A percentile compares a stretch with the other conserved stretches of the same genome.
Conservation (phyloP, 2,888 invertebrate species). For the Apamea epomidion region DNA sequence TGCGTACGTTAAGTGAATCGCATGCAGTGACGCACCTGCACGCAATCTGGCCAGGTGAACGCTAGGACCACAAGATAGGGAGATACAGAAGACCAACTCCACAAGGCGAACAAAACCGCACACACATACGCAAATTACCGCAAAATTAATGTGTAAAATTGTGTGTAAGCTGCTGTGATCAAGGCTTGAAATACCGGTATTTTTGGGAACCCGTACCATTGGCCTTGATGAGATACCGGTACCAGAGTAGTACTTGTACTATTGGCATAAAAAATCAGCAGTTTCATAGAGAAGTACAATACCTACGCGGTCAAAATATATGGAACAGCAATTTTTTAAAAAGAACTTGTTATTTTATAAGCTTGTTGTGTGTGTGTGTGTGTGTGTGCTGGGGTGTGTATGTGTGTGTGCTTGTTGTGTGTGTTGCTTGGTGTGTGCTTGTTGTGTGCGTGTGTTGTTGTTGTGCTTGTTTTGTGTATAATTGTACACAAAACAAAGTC, state of each 20-base stretch:
- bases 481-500: neutral
- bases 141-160: neutral
- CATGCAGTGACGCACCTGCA: slow-evolving; percentile 64
- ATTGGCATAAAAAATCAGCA: neutral
- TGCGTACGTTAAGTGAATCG: slow-evolving; percentile 51
- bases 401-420: too few species aligned
- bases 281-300: neutral
- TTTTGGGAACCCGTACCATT: too few species aligned
- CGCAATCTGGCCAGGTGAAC: slow-evolving; percentile 65
- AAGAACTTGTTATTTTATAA: neutral
- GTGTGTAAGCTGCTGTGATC: too few species aligned
- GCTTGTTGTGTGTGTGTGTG: too few species aligned
- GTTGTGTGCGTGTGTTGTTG: too few species aligned
- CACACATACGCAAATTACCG: neutral
- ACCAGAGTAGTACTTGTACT: neutral
- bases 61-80: slow-evolving; percentile 3
- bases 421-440: too few species aligned
- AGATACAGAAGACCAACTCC: neutral
- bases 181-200: neutral
- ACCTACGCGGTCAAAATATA: neutral
- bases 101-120: neutral
- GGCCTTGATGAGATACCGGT: neutral
- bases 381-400: too few species aligned
- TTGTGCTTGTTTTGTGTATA: neutral
- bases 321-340: neutral